phyloP scores from a whole-genome alignment of 1,140 invertebrate species.

The Cylas formicarius region DNA sequence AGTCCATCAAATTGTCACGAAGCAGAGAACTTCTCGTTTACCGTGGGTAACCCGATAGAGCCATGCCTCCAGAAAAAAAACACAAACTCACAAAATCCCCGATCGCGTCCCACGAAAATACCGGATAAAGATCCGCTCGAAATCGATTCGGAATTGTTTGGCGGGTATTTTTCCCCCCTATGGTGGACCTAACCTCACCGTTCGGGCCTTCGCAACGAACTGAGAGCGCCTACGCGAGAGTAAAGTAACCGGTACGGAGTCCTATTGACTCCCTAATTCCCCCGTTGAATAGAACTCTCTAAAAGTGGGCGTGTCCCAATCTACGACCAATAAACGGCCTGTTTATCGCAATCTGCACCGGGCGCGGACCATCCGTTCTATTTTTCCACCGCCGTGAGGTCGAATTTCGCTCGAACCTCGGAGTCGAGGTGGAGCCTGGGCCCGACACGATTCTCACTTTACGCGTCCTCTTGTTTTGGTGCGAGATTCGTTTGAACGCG shows the following conservation, averaged over 20 bases:
- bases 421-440: conserved; percentile 18
- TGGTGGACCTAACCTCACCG: too few species aligned
- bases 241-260: conserved; percentile 23
- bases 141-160: too few species aligned
- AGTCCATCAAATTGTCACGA: conserved; percentile 6
- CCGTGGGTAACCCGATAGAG: too few species aligned
- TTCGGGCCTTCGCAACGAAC: too few species aligned
- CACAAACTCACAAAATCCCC: too few species aligned
- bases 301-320: conserved; percentile 27
- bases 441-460: conserved; percentile 21
- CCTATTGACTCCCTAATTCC: conserved; percentile 40
- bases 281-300: conserved; percentile 34
- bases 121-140: too few species aligned
- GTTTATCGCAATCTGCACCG: conserved; percentile 15
- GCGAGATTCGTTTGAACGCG: conserved; percentile 28
- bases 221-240: too few species aligned
- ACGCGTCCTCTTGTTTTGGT: too few species aligned
- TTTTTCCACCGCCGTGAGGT: conserved; percentile 9
- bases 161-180: too few species aligned
- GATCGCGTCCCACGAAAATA: too few species aligned
- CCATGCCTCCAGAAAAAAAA: too few species aligned
- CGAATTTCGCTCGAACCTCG: not conserved
- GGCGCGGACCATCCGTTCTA: conserved; percentile 11
- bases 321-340: conserved; percentile 34
- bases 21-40: too few species aligned